A percentile compares a stretch with the other conserved stretches of the same genome.
Evolutionary conservation across 2,113 vertebrate genomes (phyloP).

Genomic region (Corythaixoides concolor): DNA sequence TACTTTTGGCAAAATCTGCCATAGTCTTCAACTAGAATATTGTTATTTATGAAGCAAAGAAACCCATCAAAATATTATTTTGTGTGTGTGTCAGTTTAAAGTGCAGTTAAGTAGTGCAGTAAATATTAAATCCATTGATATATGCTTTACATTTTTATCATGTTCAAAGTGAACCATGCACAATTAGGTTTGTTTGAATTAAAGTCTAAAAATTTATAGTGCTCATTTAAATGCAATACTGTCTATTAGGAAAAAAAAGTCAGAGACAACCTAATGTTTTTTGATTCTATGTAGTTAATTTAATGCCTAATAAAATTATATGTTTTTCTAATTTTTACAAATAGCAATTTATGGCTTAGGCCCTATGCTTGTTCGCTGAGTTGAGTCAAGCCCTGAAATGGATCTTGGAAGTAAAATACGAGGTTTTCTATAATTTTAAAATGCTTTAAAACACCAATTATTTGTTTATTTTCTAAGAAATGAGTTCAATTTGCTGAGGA

Average conservation of each 20-base stretch:
- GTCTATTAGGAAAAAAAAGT: not conserved
- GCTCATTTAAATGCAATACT: not conserved
- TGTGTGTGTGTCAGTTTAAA: not conserved
- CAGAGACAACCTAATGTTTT: not conserved
- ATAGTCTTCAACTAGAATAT: not conserved
- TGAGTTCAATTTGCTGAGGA: not conserved
- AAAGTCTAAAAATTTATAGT: conserved; percentile 22
- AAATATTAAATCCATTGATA: conserved; percentile 8
- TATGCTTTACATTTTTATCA: conserved; percentile 7
- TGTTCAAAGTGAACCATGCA: conserved; percentile 15
- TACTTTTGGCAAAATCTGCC: not conserved
- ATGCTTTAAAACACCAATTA: not conserved
- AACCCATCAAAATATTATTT: not conserved
- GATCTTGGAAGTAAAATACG: not conserved
- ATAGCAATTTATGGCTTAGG: not conserved
- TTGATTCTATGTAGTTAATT: conserved; percentile 20
- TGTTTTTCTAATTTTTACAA: conserved; percentile 38
- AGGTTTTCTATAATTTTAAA: not conserved
- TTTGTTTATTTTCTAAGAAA: not conserved
- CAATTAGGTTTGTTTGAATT: conserved; percentile 54
- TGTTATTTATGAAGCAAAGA: not conserved
- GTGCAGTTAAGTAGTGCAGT: not conserved
- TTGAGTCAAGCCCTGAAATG: not conserved
- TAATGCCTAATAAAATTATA: conserved; percentile 39
- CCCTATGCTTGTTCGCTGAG: not conserved